These are phyloP conservation scores for Plebejus melissa DNA, from an alignment of 2,888 invertebrate species.

Conservation along the genomic window DNA sequence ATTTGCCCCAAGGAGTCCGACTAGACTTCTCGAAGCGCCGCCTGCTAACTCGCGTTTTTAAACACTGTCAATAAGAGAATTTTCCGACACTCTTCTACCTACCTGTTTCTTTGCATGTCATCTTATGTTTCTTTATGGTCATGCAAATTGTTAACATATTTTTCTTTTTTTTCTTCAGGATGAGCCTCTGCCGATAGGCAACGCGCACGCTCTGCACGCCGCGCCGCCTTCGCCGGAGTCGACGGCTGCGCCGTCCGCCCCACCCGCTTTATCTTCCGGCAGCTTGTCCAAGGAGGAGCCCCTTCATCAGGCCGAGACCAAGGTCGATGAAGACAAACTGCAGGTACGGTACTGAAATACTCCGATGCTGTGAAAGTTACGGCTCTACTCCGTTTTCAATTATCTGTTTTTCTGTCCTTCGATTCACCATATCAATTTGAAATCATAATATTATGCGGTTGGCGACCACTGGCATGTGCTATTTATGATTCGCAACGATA, in stretches of 20 bases:
- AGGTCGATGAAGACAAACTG: slow-evolving; percentile 69
- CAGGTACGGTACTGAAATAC: slow-evolving; percentile 51
- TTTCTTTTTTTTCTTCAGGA: slow-evolving; percentile 52
- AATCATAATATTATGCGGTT: neutral
- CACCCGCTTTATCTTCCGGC: slow-evolving; percentile 44
- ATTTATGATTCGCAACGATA: neutral
- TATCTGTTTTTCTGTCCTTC: neutral
- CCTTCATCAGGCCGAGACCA: slow-evolving; percentile 67
- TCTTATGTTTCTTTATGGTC: neutral
- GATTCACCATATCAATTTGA: neutral
- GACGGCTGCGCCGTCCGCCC: slow-evolving; percentile 42
- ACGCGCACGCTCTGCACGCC: slow-evolving; percentile 69
- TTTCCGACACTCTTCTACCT: no score
- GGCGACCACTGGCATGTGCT: neutral
- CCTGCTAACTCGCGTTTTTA: no score
- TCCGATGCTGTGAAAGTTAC: neutral
- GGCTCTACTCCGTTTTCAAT: neutral
- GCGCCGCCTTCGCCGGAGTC: slow-evolving; percentile 48
- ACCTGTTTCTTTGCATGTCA: neutral
- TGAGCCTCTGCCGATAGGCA: slow-evolving; percentile 65
- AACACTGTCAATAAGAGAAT: no score
- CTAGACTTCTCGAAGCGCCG: no score
- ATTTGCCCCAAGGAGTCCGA: no score
- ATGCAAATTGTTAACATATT: neutral
- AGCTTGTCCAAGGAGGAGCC: slow-evolving; percentile 60